phyloP scores from a whole-genome alignment of 2,888 invertebrate species.

The Nephrocerus scutellatus region DNA sequence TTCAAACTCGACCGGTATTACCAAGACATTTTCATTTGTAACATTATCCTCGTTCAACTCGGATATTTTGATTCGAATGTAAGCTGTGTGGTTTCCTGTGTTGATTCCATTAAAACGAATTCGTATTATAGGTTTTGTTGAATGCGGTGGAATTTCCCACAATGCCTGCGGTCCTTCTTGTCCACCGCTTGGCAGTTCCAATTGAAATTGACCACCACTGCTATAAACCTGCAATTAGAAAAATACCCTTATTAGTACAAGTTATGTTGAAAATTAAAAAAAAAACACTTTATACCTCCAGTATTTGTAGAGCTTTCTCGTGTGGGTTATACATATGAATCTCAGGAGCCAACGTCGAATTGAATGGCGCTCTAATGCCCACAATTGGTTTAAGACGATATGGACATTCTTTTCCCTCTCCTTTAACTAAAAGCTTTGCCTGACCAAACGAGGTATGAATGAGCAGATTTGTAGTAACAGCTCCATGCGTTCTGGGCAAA shows the following conservation, averaged over 20 bases:
- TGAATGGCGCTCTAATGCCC: conserved; percentile 83
- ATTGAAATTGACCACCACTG: conserved; percentile 82
- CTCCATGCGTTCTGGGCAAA: conserved; percentile 85
- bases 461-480: conserved; percentile 77
- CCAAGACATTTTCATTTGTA: conserved; percentile 48
- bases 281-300: conserved; percentile 52
- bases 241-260: neutral
- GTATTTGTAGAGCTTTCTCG: conserved; percentile 72
- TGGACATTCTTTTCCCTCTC: conserved; percentile 80
- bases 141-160: conserved; percentile 88
- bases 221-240: conserved; percentile 60
- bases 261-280: neutral
- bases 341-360: conserved; percentile 81
- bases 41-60: conserved; percentile 23
- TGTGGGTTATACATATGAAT: conserved; percentile 95
- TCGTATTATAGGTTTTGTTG: conserved; percentile 79
- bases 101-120: conserved; percentile 71
- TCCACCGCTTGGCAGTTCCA: conserved; percentile 74
- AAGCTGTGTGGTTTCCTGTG: conserved; percentile 78
- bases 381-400: conserved; percentile 87
- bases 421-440: conserved; percentile 78
- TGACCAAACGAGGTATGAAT: conserved; percentile 93
- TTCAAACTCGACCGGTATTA: conserved; percentile 80
- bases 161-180: conserved; percentile 71
- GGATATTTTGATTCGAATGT: conserved; percentile 56